phyloP scores from a whole-genome alignment of 2,797 vertebrate genomes.

The Micrastur ruficollis region DNA sequence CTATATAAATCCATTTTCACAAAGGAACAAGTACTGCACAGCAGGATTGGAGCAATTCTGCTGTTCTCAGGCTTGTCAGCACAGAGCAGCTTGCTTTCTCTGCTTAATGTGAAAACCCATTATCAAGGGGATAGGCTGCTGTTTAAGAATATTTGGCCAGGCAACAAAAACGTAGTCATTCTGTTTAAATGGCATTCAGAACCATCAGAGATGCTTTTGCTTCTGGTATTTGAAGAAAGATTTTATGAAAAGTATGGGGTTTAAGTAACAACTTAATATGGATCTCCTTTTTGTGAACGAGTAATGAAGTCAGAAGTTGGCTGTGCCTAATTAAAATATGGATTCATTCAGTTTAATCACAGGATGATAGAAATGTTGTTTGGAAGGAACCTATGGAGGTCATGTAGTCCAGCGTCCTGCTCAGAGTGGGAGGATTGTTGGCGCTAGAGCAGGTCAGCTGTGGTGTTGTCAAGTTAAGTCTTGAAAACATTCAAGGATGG shows the following conservation, averaged over 20 bases:
- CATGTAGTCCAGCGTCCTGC: not conserved
- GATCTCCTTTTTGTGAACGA: not conserved
- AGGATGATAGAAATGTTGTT: not conserved
- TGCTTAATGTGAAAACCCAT: not conserved
- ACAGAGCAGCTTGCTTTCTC: not conserved
- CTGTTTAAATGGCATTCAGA: not conserved
- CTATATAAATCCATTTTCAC: not conserved
- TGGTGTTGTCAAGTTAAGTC: not conserved
- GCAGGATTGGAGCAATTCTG: fast-evolving
- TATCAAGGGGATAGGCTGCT: not conserved
- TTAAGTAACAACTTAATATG: not conserved
- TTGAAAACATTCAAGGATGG: not conserved
- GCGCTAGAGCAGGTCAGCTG: not conserved
- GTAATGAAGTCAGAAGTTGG: not conserved
- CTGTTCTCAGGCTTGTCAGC: not conserved
- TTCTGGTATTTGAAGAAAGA: not conserved
- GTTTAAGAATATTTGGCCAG: not conserved
- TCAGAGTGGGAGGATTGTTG: not conserved
- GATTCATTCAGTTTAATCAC: not conserved
- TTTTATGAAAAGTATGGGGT: not conserved
- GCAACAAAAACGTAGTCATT: not conserved
- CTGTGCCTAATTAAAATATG: not conserved
- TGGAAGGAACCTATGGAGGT: not conserved
- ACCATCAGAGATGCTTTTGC: not conserved
- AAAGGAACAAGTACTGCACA: not conserved